Conservation (phyloP, 2,113 vertebrate genomes). For the Prunella himalayana region DNA sequence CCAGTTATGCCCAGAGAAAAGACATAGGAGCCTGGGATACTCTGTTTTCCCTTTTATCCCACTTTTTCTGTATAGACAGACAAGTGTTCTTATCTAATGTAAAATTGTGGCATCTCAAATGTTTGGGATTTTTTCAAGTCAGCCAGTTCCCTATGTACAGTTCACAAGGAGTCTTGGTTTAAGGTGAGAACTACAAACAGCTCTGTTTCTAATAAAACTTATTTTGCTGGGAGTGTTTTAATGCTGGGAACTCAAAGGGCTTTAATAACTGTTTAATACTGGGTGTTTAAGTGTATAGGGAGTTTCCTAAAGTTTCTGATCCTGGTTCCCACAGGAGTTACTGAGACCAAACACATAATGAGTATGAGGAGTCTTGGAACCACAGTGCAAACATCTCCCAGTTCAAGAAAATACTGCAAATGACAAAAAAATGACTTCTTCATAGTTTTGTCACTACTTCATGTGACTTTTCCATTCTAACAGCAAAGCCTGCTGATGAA, state of each 20-base stretch:
- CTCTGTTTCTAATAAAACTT: neutral
- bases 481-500: neutral
- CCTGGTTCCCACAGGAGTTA: neutral
- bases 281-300: neutral
- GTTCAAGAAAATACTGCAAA: neutral
- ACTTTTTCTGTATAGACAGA: neutral
- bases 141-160: accelerated
- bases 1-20: neutral
- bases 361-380: neutral
- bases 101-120: neutral
- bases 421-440: neutral
- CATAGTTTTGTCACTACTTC: neutral
- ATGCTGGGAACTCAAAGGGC: neutral
- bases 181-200: neutral
- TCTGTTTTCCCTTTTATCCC: neutral
- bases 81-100: accelerated
- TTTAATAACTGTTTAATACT: neutral
- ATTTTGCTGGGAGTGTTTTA: neutral
- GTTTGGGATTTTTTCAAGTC: neutral
- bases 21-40: neutral
- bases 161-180: neutral
- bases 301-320: neutral
- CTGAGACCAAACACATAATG: neutral
- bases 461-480: neutral
- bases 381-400: neutral